Conservation (phyloP, 2,888 invertebrate genomes). For the Drosophila parthenogenetica region DNA sequence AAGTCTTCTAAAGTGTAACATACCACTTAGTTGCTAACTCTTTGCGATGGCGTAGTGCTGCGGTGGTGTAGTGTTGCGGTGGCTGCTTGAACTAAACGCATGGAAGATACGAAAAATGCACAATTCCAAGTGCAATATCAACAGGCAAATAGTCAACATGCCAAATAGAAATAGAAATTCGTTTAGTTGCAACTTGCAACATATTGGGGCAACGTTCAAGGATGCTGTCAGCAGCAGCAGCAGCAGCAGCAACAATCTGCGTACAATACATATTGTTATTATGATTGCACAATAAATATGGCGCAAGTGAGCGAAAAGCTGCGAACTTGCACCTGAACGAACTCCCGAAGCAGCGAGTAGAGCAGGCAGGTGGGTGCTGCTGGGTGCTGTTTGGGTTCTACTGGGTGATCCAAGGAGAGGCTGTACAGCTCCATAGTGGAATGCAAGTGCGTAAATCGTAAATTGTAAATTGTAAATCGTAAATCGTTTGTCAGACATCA, state of each 20-base stretch:
- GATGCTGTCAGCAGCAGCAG: constrained; percentile 61
- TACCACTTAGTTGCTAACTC: constrained; percentile 1
- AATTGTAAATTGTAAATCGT: constrained; percentile 48
- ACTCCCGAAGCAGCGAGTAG: background rate
- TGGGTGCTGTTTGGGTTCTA: background rate
- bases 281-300: constrained; percentile 69
- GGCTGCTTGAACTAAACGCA: constrained; percentile 14
- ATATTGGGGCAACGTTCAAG: constrained; percentile 56
- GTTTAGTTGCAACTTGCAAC: constrained; percentile 65
- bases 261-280: constrained; percentile 55
- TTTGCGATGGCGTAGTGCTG: background rate
- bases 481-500: constrained; percentile 49
- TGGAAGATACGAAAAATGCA: constrained; percentile 16
- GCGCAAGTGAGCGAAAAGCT: constrained; percentile 38
- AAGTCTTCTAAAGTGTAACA: background rate
- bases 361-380: background rate
- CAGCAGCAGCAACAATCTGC: constrained; percentile 21
- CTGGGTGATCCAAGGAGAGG: background rate
- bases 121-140: constrained; percentile 63
- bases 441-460: constrained; percentile 63
- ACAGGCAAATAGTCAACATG: constrained; percentile 60
- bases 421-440: constrained; percentile 1
- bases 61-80: background rate
- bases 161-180: constrained; percentile 75
- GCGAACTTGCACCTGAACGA: constrained; percentile 59